These are phyloP conservation scores for Anneissia japonica DNA, from an alignment of 35 echinoderm and acorn worm genomes.

Conservation along the genomic window DNA sequence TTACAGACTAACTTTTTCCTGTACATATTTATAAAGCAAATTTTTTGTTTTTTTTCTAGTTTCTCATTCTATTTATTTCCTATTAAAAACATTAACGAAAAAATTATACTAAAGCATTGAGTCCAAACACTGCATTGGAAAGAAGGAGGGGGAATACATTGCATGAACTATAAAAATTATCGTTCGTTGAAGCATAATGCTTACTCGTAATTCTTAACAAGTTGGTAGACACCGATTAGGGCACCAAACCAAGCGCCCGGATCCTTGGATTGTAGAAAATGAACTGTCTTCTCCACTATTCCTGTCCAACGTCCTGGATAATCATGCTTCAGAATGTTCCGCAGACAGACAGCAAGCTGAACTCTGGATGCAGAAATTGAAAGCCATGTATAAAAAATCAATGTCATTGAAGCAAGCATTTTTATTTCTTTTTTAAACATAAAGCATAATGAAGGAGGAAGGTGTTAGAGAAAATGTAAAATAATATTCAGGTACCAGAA, in stretches of 20 bases:
- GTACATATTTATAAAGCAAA: too few species aligned
- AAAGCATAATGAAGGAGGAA: neutral
- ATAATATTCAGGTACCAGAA: too few species aligned
- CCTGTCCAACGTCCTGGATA: conserved; percentile 81
- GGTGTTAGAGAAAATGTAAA: too few species aligned
- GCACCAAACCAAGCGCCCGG: conserved; percentile 69
- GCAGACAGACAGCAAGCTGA: conserved; percentile 84
- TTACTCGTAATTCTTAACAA: conserved; percentile 98
- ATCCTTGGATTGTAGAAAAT: conserved; percentile 53
- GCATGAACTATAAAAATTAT: too few species aligned
- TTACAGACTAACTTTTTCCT: too few species aligned
- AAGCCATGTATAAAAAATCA: neutral
- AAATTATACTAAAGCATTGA: too few species aligned
- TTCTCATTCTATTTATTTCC: too few species aligned
- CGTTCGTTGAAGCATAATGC: too few species aligned
- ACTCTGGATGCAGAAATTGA: conserved; percentile 44
- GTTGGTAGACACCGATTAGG: conserved; percentile 72
- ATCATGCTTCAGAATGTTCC: conserved; percentile 76
- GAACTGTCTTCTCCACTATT: conserved; percentile 45
- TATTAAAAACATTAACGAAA: too few species aligned
- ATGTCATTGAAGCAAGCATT: neutral
- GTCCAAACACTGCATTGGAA: too few species aligned
- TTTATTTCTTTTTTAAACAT: neutral
- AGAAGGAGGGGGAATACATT: too few species aligned
- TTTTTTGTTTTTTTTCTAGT: too few species aligned